Evolutionary conservation across 2,888 invertebrate species (phyloP), one percentile per base, ranked within the genome.

Genomic region (Epistrophe eligans): DNA sequence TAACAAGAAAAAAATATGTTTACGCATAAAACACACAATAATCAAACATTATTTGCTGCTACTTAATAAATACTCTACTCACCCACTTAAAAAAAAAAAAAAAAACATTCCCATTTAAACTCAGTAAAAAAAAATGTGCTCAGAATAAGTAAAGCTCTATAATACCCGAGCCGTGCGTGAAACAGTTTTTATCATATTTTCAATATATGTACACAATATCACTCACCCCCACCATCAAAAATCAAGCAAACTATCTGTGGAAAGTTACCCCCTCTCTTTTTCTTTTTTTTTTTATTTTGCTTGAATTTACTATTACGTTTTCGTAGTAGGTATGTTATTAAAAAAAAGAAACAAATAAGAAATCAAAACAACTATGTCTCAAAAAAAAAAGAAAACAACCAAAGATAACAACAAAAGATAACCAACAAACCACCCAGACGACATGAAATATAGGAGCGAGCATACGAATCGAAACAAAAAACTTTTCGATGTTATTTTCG

Each of bases 21-120:
- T 70, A 70, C 70, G 55, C 70, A 70, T 55, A 55, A 67, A 17
- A 70, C 28, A 55, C 40, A 55, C 38, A 4, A 50, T 38, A 67
- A 38, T 50, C 62, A 62, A 50, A 67, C 66, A 50, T 50, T 62
- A 15, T 45, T 66, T 66, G 38, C 11, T 55, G 24, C 52, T 40
- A 40, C 9, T 43, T 62, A 24, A 24, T 60, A 38, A 11, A 15
- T 43, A n/a, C 45, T 38, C 2, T 13, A 38, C n/a, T 38, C 67
- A 70, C 52, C 67, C 67, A 70, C 67, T 38, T 52, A 0, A 24
- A 66, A 52, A 38, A 52, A 24, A 66, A 52, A 38, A 52, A 24
- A 24, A 24, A 24, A 24, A 24, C 9, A 38, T 70, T 50, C 35
- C 17, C 38, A 50, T 50, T 67, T 50, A 19, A 67, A 50, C 19